Evolutionary conservation across 2,113 vertebrate genomes (phyloP).

Genomic region (Paedocypris sp.): DNA sequence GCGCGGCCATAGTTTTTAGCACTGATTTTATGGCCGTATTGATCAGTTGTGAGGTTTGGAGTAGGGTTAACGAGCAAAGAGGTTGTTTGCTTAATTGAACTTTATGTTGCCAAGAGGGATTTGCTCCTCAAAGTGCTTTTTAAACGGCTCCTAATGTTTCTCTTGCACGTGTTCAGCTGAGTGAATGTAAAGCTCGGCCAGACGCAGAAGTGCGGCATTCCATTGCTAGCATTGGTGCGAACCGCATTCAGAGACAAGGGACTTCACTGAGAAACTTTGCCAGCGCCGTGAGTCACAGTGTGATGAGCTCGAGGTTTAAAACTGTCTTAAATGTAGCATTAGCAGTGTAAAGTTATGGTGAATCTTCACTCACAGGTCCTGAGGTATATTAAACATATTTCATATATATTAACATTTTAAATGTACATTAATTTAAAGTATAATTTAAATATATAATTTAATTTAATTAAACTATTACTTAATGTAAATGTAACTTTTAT

Average conservation of each 20-base stretch:
- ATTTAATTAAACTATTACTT: too few relatives aligned
- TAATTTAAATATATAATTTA: too few relatives aligned
- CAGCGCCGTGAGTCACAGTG: too few relatives aligned
- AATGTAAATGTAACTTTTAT: too few relatives aligned
- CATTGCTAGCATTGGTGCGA: not conserved
- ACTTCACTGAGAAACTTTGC: not conserved
- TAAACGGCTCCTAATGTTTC: conserved; percentile 42
- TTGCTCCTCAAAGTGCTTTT: conserved; percentile 35
- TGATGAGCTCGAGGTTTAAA: too few relatives aligned
- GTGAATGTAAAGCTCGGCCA: conserved; percentile 10
- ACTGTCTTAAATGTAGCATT: too few relatives aligned
- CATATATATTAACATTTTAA: too few relatives aligned
- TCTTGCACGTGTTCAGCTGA: not conserved
- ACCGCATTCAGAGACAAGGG: not conserved
- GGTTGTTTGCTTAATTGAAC: conserved; percentile 43
- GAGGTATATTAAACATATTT: too few relatives aligned
- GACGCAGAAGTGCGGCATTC: not conserved
- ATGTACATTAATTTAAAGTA: too few relatives aligned
- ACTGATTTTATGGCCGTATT: conserved; percentile 26
- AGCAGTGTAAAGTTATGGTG: too few relatives aligned
- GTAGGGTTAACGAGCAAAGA: conserved; percentile 36
- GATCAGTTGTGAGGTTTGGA: conserved; percentile 35
- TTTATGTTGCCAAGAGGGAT: conserved; percentile 38
- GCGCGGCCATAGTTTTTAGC: conserved; percentile 27
- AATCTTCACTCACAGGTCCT: too few relatives aligned